A percentile compares a stretch with the other conserved stretches of the same genome.
Evolutionary conservation across 2,797 vertebrate species (phyloP).

Genomic region (Acanthurus tractus): DNA sequence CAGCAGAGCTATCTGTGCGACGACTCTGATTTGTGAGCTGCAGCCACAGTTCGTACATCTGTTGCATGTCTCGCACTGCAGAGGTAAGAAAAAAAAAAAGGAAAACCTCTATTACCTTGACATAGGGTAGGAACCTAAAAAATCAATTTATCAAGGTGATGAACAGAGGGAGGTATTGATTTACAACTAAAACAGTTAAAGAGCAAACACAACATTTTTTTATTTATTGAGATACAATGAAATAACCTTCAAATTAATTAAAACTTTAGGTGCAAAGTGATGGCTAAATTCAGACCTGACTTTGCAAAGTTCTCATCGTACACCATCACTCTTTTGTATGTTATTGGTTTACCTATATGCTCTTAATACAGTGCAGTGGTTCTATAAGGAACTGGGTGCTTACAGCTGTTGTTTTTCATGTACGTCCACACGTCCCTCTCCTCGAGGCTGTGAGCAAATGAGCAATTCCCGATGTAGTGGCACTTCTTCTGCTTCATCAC

Average conservation of each 20-base stretch:
- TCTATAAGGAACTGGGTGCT: conserved; percentile 64
- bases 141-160: not conserved
- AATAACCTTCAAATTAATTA: not conserved
- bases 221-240: not conserved
- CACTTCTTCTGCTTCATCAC: conserved; percentile 99
- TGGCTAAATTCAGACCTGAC: not conserved
- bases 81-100: not conserved
- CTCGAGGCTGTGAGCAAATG: conserved; percentile 97
- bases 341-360: not conserved
- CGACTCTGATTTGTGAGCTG: conserved; percentile 95
- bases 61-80: conserved; percentile 97
- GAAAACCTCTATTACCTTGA: conserved; percentile 1
- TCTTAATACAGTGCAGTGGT: not conserved
- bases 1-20: conserved; percentile 89
- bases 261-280: not conserved
- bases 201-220: not conserved
- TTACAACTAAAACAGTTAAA: not conserved
- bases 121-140: not conserved
- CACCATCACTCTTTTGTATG: too few relatives aligned
- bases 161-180: not conserved
- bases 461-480: conserved; percentile 98
- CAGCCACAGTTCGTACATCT: conserved; percentile 98
- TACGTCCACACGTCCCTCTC: conserved; percentile 99
- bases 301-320: not conserved
- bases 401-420: conserved; percentile 99